phyloP scores from a whole-genome alignment of 2,888 invertebrate genomes.

The Allacma fusca region DNA sequence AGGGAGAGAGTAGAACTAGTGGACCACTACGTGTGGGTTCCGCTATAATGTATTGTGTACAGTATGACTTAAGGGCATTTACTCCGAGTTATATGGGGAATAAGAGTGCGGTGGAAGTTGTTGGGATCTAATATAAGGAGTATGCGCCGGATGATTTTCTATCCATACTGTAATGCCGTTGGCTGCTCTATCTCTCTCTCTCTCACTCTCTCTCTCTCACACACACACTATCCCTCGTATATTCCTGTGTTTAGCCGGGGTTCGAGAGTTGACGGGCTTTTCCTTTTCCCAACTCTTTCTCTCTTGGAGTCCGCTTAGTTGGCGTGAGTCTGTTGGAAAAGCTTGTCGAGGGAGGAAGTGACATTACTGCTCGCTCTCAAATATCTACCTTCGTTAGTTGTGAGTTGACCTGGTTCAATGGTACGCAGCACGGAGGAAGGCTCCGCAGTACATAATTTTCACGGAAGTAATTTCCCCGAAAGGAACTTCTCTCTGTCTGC shows the following conservation, averaged over 20 bases:
- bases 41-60: not conserved
- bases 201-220: conserved; percentile 11
- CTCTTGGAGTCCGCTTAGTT: not conserved
- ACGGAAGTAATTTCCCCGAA: too few species aligned
- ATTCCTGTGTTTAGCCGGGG: conserved; percentile 5
- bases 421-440: not conserved
- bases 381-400: conserved; percentile 7
- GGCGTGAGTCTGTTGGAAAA: not conserved
- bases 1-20: not conserved
- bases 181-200: not conserved
- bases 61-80: conserved; percentile 4
- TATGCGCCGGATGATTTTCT: conserved; percentile 26
- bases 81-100: not conserved
- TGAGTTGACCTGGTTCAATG: conserved; percentile 21
- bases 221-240: not conserved
- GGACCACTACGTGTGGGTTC: not conserved
- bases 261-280: not conserved
- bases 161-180: conserved; percentile 2
- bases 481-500: too few species aligned
- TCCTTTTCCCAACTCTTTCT: conserved; percentile 2
- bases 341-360: conserved; percentile 27
- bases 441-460: conserved; percentile 12
- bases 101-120: not conserved
- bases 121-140: conserved; percentile 17
- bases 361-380: conserved; percentile 1